A percentile compares a stretch with the other conserved stretches of the same genome.
Conservation (phyloP, 2,888 invertebrate species). For the Escarpia spicata region DNA sequence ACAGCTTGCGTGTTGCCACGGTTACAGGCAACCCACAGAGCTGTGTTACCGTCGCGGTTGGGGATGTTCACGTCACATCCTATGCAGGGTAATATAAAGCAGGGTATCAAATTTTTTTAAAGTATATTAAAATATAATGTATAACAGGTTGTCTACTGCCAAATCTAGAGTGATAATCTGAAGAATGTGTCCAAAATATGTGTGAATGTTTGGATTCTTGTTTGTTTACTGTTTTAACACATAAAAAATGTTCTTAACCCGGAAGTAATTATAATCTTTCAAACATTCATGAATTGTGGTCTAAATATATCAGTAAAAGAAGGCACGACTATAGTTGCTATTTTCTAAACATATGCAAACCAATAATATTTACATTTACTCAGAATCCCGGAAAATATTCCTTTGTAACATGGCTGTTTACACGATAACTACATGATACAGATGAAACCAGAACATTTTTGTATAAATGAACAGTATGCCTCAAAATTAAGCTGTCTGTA, state of each 20-base stretch:
- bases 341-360: background rate
- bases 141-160: background rate
- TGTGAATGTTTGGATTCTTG: no score
- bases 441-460: background rate
- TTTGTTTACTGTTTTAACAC: no score
- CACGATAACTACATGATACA: background rate
- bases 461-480: background rate
- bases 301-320: background rate
- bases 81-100: constrained; percentile 31
- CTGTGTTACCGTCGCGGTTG: constrained; percentile 50
- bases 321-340: background rate
- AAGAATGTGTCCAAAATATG: no score
- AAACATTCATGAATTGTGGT: background rate
- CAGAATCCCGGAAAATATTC: background rate
- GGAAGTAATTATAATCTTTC: no score
- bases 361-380: background rate
- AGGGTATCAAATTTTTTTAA: background rate
- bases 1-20: constrained; percentile 54
- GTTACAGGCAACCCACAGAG: constrained; percentile 59
- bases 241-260: no score
- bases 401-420: background rate
- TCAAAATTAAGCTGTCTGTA: background rate
- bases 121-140: background rate
- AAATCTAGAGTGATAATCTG: background rate
- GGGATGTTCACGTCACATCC: constrained; percentile 58